Evolutionary conservation across 2,113 vertebrate genomes (phyloP), one percentile per base, ranked within the genome.

Genomic region (Cryptotis parvus): DNA sequence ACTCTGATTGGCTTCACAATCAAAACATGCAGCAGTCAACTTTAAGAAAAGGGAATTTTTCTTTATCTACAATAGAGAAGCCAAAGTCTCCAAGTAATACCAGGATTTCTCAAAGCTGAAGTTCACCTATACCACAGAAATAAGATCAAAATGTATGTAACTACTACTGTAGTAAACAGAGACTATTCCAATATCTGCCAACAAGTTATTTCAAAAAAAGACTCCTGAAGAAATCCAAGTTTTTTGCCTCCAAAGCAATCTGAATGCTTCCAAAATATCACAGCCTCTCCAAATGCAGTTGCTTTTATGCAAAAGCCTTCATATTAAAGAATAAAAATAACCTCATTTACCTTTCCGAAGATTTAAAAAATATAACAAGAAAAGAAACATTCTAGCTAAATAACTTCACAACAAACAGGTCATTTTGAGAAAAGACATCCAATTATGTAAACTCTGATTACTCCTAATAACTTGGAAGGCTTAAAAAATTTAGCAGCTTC

Each of bases 381-480:
- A 16, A 78, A 37, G 22, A 20, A 31, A 39, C 0, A 84, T 24
- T 49, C 43, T 29, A 82, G 63, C 16, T 84, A 91, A 92, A 58
- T 45, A 89, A 65, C 29, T 93, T 94, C 45, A 93, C 43, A 92
- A 87, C 33, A 92, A 70, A 90, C 31, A 94, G 79, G 66, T 92
- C 79, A 92, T 93, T 95, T 95, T 20, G 91, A 88, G 45, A 93
- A 92, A 94, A 92, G 31, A 82, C 43, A 90, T 75, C 33, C 49
- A 83, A 95, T 88, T 93, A 75, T 41, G 55, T 82, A 74, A 37
- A 77, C 61, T 91, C 76, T 82, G 90, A 90, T 92, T 85, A 85
- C 66, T 92, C 63, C n/a, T 82, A 96, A 90, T 90, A 96, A 95
- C 14, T 29, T 96, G 7, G 33, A 94, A 86, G 70, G 88, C 87